These are phyloP conservation scores for Serranochromis macrocephalus DNA, from an alignment of 2,113 vertebrate species.

Conservation along the genomic window DNA sequence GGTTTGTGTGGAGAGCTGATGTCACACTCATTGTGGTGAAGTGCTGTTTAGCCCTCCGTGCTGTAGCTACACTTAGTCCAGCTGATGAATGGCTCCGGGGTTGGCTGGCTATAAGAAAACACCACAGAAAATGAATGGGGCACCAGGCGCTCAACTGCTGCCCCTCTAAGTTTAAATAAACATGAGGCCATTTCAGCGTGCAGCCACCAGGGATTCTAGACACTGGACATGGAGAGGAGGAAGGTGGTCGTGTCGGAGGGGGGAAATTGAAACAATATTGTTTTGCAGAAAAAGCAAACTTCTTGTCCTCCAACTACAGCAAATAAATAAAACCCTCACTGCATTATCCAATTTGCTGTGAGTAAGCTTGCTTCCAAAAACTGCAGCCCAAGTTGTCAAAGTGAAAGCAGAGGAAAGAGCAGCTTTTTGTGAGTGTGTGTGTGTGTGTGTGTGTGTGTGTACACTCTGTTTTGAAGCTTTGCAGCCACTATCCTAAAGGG, in stretches of 20 bases:
- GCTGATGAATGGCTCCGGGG: constrained; percentile 47
- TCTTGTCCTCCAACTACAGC: background rate
- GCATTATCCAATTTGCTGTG: constrained; percentile 21
- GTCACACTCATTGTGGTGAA: constrained; percentile 50
- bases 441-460: background rate
- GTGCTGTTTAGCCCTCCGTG: constrained; percentile 18
- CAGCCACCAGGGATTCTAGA: constrained; percentile 18
- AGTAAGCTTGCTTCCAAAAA: constrained; percentile 10
- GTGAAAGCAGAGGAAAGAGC: background rate
- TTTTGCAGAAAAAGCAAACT: background rate
- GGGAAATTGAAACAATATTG: background rate
- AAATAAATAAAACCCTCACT: background rate
- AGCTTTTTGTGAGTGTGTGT: background rate
- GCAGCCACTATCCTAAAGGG: background rate
- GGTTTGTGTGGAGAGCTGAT: constrained; percentile 53
- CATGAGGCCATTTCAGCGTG: constrained; percentile 50
- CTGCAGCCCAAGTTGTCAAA: constrained; percentile 12
- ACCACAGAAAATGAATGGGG: constrained; percentile 33
- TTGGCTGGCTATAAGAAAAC: constrained; percentile 33
- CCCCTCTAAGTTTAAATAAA: constrained; percentile 61
- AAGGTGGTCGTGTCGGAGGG: background rate
- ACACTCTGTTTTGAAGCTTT: background rate
- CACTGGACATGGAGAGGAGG: constrained; percentile 1
- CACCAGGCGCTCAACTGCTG: constrained; percentile 19
- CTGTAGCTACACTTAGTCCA: constrained; percentile 27